Evolutionary conservation across 1,140 invertebrate species (phyloP).

Genomic region (Eriocheir sinensis): DNA sequence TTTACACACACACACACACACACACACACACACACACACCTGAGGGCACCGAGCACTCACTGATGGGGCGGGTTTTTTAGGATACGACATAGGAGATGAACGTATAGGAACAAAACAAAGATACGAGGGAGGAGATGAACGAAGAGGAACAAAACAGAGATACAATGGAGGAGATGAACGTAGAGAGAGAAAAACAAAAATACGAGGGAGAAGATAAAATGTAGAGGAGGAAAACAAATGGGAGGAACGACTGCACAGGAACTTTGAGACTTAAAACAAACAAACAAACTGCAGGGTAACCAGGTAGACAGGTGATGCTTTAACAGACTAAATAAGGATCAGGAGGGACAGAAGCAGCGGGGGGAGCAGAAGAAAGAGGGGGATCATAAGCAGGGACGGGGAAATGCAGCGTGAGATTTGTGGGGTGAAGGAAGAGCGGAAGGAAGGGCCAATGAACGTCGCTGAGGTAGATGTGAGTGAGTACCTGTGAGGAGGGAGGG

Average conservation of each 20-base stretch:
- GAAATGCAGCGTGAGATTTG: too few relatives aligned
- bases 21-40: conserved; percentile 31
- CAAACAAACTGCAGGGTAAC: too few relatives aligned
- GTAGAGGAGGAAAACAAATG: background rate
- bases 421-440: too few relatives aligned
- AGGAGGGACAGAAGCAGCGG: background rate
- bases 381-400: too few relatives aligned
- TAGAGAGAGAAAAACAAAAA: background rate
- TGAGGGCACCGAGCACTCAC: background rate
- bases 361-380: background rate
- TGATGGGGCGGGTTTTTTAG: too few relatives aligned
- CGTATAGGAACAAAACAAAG: background rate
- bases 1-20: conserved; percentile 29
- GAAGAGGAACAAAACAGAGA: too few relatives aligned
- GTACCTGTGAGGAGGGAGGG: background rate
- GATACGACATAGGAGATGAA: too few relatives aligned
- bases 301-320: too few relatives aligned
- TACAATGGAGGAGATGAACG: background rate
- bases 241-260: background rate
- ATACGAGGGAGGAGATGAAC: background rate
- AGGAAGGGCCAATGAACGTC: too few relatives aligned
- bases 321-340: background rate
- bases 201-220: background rate
- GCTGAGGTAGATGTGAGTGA: too few relatives aligned
- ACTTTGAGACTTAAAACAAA: too few relatives aligned